Conservation (phyloP, 2,113 vertebrate genomes). For the Osmerus eperlanus region DNA sequence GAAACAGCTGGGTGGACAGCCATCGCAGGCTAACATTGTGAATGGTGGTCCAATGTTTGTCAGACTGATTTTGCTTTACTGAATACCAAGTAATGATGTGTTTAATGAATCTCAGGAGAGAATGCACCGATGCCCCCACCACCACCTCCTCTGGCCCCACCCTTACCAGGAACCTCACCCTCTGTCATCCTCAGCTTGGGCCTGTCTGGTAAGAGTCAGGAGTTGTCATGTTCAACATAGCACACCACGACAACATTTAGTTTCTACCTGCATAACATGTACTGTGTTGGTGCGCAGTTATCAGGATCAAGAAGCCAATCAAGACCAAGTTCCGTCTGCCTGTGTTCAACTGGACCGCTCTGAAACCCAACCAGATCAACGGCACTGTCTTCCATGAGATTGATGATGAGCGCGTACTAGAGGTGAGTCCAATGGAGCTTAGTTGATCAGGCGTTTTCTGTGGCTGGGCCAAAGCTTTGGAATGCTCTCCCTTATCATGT, state of each 20-base stretch:
- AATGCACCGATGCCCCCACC: constrained; percentile 62
- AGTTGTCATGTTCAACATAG: too few species aligned
- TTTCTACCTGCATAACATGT: neutral
- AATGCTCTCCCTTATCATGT: too few species aligned
- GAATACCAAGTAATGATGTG: neutral
- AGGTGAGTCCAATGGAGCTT: constrained; percentile 70
- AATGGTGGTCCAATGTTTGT: neutral
- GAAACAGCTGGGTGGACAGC: constrained; percentile 19
- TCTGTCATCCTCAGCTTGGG: constrained; percentile 87
- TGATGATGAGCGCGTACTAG: constrained; percentile 91
- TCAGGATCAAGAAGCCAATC: constrained; percentile 97
- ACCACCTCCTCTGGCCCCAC: constrained; percentile 73
- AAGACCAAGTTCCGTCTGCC: constrained; percentile 97
- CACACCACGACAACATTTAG: neutral
- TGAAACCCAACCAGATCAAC: constrained; percentile 98
- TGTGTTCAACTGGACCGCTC: constrained; percentile 94
- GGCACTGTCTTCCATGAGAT: constrained; percentile 97
- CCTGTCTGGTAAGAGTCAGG: constrained; percentile 81
- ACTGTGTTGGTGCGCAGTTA: constrained; percentile 68
- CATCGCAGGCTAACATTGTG: neutral
- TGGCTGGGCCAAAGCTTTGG: too few species aligned
- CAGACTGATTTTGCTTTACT: neutral
- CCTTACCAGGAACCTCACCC: constrained; percentile 82
- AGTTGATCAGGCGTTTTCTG: neutral
- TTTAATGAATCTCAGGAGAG: constrained; percentile 62